phyloP scores from a whole-genome alignment of 2,113 vertebrate species.

The Pterophyllum scalare region DNA sequence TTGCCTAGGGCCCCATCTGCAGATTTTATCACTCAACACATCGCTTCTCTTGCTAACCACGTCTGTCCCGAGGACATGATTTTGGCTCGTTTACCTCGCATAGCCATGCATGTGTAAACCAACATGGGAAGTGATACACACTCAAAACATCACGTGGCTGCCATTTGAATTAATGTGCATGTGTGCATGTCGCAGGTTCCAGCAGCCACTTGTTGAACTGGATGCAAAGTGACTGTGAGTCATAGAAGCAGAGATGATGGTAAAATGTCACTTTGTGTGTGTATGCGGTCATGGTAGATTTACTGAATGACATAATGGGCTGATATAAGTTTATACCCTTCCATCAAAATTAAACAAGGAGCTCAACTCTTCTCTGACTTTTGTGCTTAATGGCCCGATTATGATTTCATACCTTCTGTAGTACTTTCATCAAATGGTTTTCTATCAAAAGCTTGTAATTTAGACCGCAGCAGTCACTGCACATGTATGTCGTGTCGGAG shows the following conservation, averaged over 20 bases:
- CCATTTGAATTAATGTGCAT: background rate
- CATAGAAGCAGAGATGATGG: background rate
- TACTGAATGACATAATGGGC: background rate
- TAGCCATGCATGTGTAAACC: slow-evolving; percentile 11
- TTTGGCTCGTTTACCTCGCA: background rate
- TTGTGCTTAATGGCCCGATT: background rate
- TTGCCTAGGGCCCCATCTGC: slow-evolving; percentile 57
- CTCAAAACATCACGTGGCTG: background rate
- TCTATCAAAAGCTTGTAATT: background rate
- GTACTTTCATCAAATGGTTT: background rate
- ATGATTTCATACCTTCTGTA: background rate
- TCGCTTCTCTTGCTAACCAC: slow-evolving; percentile 17
- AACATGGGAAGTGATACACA: background rate
- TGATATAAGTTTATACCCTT: background rate
- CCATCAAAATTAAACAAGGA: background rate
- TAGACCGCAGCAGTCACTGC: rapidly evolving
- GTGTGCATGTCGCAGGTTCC: background rate
- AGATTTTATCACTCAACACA: slow-evolving; percentile 42
- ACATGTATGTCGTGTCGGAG: background rate
- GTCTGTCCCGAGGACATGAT: slow-evolving; percentile 27
- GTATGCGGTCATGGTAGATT: background rate
- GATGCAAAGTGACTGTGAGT: background rate
- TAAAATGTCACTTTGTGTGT: background rate
- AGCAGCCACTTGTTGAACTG: background rate
- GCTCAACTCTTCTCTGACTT: background rate